Evolutionary conservation across 92 coral and sea anemone genomes (phyloP), one percentile per base, ranked within the genome.

Genomic region (Paragorgia papillata): DNA sequence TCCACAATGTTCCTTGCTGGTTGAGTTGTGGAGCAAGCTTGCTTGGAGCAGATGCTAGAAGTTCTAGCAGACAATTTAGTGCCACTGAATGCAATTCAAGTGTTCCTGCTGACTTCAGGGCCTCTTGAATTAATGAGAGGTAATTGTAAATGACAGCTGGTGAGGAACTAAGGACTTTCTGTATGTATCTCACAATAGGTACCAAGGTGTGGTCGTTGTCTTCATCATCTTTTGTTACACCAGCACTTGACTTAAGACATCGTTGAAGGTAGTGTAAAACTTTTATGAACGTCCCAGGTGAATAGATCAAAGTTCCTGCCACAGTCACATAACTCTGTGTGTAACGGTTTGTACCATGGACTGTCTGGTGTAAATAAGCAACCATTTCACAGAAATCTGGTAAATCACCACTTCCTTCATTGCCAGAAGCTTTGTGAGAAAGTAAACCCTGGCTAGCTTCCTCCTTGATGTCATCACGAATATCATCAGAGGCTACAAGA

Each of bases 381-480:
- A 95, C 86, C 84, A 91, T 84, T 17, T 95, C 90, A 35, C 90
- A 68, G 63, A 95, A 91, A 1, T 82, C 67, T 37, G 99, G 99
- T 10, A 91, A 85, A 4, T 73, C 62, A 24, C 30, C 66, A 20
- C 68, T 27, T 8, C 64, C 69, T 19, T 73, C 48, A 24, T 32
- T 37, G 0, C 57, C 43, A 41, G 54, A 57, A 34, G 63, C 85
- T 63, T 82, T 84, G 13, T 66, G 48, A 18, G 66, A 56, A 24
- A 89, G 81, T 9, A 95, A 81, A 39, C 99, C 99, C 49, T 84
- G 86, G 29, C 71, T 91, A 1, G 99, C 99, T 78, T 91, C 99
- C 70, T 95, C 99, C 28, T 83, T 88, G 31, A 95, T 91, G 58
- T 95, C 99, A 63, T 95, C 97, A 78, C 92, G 90, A 87, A 85